These are phyloP conservation scores for Siniperca knerii DNA, from an alignment of 2,113 vertebrate genomes.

Conservation along the genomic window DNA sequence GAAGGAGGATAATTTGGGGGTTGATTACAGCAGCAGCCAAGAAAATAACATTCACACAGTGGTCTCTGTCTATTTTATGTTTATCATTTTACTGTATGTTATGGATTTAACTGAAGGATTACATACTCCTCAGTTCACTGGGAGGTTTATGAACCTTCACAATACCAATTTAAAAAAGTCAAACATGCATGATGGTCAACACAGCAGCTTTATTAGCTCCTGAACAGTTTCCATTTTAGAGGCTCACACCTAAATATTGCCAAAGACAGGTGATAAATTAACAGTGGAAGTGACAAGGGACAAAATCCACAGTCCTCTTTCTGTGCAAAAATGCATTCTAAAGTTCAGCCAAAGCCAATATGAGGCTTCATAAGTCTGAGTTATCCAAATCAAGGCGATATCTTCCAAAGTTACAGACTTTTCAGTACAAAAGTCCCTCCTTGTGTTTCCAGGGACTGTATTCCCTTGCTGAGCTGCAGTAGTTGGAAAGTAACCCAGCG, in stretches of 20 bases:
- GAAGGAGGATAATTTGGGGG: not conserved
- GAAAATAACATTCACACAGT: slow-evolving; percentile 8
- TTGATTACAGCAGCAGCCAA: slow-evolving; percentile 6
- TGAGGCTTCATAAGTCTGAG: not conserved
- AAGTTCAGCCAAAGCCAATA: not conserved
- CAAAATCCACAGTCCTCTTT: not conserved
- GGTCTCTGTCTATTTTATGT: not conserved
- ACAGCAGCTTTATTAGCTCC: not conserved
- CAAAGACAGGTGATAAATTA: not conserved
- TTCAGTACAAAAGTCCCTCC: not conserved
- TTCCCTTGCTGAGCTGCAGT: not conserved
- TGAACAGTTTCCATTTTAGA: not conserved
- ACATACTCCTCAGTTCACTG: not conserved
- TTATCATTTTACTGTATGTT: not conserved
- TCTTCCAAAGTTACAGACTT: not conserved
- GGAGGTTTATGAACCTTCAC: not conserved
- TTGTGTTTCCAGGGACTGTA: not conserved
- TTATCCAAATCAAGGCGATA: not conserved
- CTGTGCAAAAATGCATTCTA: not conserved
- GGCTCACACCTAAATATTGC: not conserved
- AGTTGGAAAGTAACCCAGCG: not conserved
- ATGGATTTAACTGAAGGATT: not conserved
- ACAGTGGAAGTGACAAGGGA: not conserved
- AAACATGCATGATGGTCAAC: not conserved
- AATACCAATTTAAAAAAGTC: not conserved